Conservation (phyloP, 2,888 invertebrate species). For the Exephanes ischioxanthus region DNA sequence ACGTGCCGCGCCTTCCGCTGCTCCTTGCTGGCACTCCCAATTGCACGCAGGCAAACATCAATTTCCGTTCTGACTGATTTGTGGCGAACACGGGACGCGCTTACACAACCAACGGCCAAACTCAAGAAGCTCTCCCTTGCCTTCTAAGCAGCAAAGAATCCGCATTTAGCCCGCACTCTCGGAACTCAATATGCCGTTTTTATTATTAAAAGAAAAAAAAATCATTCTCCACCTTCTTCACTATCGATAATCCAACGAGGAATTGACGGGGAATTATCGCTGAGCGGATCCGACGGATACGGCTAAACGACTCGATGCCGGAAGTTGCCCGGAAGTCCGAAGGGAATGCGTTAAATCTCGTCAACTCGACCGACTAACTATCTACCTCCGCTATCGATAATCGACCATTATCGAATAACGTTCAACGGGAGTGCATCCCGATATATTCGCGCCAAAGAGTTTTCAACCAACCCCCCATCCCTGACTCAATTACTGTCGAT, state of each 20-base stretch:
- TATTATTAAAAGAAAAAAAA: too few species aligned
- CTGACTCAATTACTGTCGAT: not conserved
- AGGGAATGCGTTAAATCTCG: conserved; percentile 51
- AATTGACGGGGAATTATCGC: conserved; percentile 39
- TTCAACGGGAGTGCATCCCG: conserved; percentile 29
- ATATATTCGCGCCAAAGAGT: not conserved
- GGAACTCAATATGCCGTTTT: not conserved
- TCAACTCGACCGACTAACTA: conserved; percentile 40
- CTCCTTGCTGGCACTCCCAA: conserved; percentile 60
- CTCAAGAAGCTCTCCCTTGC: not conserved
- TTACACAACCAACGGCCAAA: not conserved
- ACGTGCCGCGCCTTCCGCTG: conserved; percentile 51
- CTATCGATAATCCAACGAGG: conserved; percentile 37
- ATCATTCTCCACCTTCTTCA: conserved; percentile 12
- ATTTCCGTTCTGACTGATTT: conserved; percentile 65
- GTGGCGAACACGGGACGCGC: conserved; percentile 32
- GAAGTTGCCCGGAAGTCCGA: conserved; percentile 39
- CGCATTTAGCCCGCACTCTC: not conserved
- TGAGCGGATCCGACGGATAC: conserved; percentile 13
- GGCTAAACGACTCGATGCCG: conserved; percentile 35
- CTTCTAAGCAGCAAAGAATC: not conserved
- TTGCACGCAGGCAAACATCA: conserved; percentile 67
- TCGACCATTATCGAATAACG: conserved; percentile 57
- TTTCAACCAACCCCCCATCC: not conserved
- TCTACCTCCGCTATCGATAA: conserved; percentile 34